Base-by-base conservation (phyloP, 2,113 vertebrate species). In the Monarcha castaneiventris region DNA sequence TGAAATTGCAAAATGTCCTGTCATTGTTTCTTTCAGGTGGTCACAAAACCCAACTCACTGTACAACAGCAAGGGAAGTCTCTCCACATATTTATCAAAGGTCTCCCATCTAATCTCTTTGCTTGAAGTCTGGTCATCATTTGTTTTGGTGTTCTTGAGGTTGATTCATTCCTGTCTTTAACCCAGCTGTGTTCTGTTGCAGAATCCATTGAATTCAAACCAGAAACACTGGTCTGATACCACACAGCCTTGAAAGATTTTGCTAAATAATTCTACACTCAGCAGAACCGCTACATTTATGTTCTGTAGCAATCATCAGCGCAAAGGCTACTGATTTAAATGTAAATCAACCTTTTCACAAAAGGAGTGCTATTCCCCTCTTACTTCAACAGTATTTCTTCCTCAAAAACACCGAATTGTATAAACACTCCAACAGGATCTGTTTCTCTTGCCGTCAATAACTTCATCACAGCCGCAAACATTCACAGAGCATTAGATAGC, bases 191-290 rank as follows among this genome's bases (percentile, higher is more conserved):
- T 64, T 92, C 81, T 75, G 41, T 29, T 58, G 52, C 32, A 85
- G 76, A 91, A 94, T 58, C 32, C 44, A 79, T 43, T 87, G 62
- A 95, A 87, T 82, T 89, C 49, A 72, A 92, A 83, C n/a, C 27
- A 94, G 74, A 87, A 92, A 84, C 74, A 54, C 39, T 72, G 41
- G 37, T 20, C 30, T 6, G 4, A 78, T 75, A 82, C 39, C 41
- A 62, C 44, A 72, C 49, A 93, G 71, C 56, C 61, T 92, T 82
- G 89, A 92, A 95, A 93, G 61, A 29, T 93, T 93, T 93, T 61
- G 48, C 72, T 87, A 89, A 94, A 94, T 94, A 96, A 84, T 91
- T 94, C 81, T 89, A 35, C 63, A 75, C 27, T 93, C 84, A 94
- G 81, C 93, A 72, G 63, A 95, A 82, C 35, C 0, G 0, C 76